Conservation (phyloP, 2,797 vertebrate species). For the Ptychadena robeensis region DNA sequence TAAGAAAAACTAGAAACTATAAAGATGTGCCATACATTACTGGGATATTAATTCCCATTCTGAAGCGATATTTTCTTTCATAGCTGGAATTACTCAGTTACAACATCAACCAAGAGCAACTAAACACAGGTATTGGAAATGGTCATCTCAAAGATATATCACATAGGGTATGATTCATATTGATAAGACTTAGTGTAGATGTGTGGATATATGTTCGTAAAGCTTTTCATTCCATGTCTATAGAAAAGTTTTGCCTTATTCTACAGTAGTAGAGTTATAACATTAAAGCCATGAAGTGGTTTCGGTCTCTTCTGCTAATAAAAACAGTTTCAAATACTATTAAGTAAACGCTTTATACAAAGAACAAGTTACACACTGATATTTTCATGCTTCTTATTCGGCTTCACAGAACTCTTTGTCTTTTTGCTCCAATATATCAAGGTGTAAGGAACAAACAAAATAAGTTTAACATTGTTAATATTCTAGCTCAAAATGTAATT, state of each 20-base stretch:
- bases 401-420: conserved; percentile 18
- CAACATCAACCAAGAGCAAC: too few species aligned
- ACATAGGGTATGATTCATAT: too few species aligned
- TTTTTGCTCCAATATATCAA: conserved; percentile 40
- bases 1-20: background rate
- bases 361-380: conserved; percentile 17
- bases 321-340: background rate
- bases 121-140: background rate
- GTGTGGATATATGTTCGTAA: background rate
- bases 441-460: conserved; percentile 39
- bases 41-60: background rate
- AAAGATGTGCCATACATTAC: background rate
- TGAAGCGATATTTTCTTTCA: background rate
- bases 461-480: conserved; percentile 33
- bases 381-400: background rate
- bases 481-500: conserved; percentile 41
- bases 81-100: background rate
- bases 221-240: background rate
- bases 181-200: background rate
- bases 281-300: background rate
- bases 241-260: too few species aligned
- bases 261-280: background rate
- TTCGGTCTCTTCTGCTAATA: conserved; percentile 24
- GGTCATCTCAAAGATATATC: background rate
- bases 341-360: conserved; percentile 5